These are phyloP conservation scores for Helicolenus hilgendorfi DNA, from an alignment of 2,797 vertebrate genomes.

Conservation along the genomic window DNA sequence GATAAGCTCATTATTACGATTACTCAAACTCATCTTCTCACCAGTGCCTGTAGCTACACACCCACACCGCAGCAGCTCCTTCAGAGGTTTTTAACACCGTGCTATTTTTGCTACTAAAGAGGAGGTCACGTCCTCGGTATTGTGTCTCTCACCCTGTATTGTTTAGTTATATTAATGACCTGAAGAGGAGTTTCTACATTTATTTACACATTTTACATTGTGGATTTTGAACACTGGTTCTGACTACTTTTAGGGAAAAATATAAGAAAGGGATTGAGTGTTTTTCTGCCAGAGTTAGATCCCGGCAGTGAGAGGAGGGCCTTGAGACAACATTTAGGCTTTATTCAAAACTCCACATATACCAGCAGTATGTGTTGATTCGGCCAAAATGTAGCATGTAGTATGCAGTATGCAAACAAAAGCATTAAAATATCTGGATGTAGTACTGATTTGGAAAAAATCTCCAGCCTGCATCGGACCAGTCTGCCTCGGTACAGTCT, in stretches of 20 bases:
- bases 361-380: too few species aligned
- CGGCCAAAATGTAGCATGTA: too few species aligned
- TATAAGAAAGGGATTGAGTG: not conserved
- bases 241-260: not conserved
- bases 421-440: too few species aligned
- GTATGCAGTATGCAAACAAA: too few species aligned
- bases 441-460: too few species aligned
- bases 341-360: rapidly evolving
- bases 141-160: not conserved
- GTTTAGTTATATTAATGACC: slow-evolving; percentile 5
- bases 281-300: not conserved
- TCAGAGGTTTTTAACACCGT: not conserved
- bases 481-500: too few species aligned
- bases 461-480: too few species aligned
- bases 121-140: not conserved
- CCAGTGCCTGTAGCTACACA: slow-evolving; percentile 13
- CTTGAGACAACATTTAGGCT: not conserved
- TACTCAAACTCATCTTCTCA: slow-evolving; percentile 20
- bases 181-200: slow-evolving; percentile 10
- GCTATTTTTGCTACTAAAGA: not conserved
- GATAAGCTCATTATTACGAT: slow-evolving; percentile 13
- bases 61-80: slow-evolving; percentile 5
- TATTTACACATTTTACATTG: not conserved
- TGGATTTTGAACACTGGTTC: not conserved
- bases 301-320: not conserved